A percentile compares a stretch with the other conserved stretches of the same genome.
phyloP scores from a whole-genome alignment of 2,888 invertebrate species.

The Drosophila cognata region DNA sequence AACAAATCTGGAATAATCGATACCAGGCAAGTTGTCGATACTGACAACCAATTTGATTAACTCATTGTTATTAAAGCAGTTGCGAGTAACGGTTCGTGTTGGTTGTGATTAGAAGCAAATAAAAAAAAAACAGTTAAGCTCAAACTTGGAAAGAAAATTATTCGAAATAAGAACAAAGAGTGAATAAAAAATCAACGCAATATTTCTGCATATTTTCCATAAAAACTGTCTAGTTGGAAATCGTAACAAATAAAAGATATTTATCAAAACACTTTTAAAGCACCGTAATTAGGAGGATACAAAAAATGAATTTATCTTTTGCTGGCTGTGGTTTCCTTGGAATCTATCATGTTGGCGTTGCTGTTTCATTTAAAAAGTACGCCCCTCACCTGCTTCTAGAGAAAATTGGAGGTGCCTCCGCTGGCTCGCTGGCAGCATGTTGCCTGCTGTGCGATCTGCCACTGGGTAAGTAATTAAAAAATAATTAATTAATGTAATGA shows the following conservation, averaged over 20 bases:
- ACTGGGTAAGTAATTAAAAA: conserved; percentile 91
- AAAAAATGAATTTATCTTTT: conserved; percentile 96
- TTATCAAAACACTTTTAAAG: not conserved
- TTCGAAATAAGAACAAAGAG: not conserved
- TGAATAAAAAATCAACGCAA: not conserved
- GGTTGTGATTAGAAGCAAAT: conserved; percentile 3
- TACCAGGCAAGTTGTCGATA: conserved; percentile 3
- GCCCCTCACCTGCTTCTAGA: conserved; percentile 94
- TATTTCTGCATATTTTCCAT: not conserved
- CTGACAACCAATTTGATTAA: conserved; percentile 2
- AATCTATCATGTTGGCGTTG: conserved; percentile 99
- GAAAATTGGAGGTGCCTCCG: conserved; percentile 97
- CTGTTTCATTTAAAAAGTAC: conserved; percentile 98
- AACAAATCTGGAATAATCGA: not conserved
- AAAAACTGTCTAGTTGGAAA: not conserved
- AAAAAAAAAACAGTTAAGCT: not conserved
- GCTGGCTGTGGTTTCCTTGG: conserved; percentile 99
- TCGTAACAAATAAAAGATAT: not conserved
- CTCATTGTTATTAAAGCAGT: conserved; percentile 40
- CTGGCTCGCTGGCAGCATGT: conserved; percentile 96
- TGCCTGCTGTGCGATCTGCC: conserved; percentile 94
- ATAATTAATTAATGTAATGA: not conserved
- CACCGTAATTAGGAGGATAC: not conserved
- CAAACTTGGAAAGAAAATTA: not conserved
- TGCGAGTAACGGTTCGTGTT: conserved; percentile 41